Evolutionary conservation across 2,888 invertebrate genomes (phyloP).

Genomic region (Spatulosminthurus flaviceps): DNA sequence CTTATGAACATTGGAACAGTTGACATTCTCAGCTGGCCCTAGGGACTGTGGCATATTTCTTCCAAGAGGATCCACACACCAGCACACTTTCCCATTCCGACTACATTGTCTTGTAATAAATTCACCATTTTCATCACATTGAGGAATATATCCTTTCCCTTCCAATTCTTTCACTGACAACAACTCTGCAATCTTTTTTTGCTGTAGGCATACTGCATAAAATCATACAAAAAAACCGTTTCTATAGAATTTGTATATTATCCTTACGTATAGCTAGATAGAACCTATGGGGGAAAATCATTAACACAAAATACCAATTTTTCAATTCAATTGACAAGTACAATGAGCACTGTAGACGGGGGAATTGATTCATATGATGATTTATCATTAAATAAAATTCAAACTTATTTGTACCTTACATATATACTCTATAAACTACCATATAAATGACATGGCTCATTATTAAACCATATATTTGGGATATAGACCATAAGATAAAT

Average conservation of each 20-base stretch:
- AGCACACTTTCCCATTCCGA: conserved; percentile 84
- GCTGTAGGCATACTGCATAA: conserved; percentile 75
- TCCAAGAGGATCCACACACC: conserved; percentile 83
- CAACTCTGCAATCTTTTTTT: conserved; percentile 79
- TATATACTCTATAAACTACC: no score
- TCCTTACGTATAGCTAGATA: no score
- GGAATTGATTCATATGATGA: no score
- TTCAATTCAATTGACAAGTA: conserved; percentile 7
- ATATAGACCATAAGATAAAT: no score
- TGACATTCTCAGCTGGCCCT: conserved; percentile 77
- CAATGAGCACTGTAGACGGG: no score
- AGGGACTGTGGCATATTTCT: conserved; percentile 81
- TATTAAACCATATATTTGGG: no score
- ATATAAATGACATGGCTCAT: no score
- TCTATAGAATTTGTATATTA: not conserved
- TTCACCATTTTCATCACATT: conserved; percentile 75
- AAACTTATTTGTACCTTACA: no score
- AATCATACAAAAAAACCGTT: conserved; percentile 22
- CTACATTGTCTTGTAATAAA: conserved; percentile 82
- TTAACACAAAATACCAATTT: not conserved
- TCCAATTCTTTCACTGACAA: conserved; percentile 80
- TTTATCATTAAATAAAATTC: no score
- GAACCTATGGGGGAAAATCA: not conserved
- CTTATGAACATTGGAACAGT: conserved; percentile 69
- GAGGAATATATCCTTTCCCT: conserved; percentile 84